A percentile compares a stretch with the other conserved stretches of the same genome.
Conservation (phyloP, 2,113 vertebrate species). For the Ptilorrhoa leucosticta region DNA sequence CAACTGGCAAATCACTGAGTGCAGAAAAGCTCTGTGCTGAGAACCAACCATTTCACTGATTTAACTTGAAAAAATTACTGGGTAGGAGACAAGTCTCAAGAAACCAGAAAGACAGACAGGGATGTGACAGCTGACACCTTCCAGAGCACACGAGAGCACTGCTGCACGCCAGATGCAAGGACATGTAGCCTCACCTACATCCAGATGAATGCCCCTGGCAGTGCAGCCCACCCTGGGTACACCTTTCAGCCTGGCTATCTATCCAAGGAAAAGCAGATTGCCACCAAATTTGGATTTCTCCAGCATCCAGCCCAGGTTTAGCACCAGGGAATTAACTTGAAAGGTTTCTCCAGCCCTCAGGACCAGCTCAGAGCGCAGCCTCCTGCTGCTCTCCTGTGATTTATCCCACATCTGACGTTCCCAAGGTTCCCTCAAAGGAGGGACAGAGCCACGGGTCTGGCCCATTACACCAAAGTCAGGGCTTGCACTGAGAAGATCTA, state of each 20-base stretch:
- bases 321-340: neutral
- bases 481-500: neutral
- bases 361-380: neutral
- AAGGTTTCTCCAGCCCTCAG: neutral
- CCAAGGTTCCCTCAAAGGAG: neutral
- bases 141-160: neutral
- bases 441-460: fast-evolving
- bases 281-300: neutral
- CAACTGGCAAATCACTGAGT: neutral
- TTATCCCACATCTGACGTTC: neutral
- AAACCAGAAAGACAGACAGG: neutral
- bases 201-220: neutral
- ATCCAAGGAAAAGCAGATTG: neutral
- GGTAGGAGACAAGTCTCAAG: neutral
- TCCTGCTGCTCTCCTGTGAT: neutral
- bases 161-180: neutral
- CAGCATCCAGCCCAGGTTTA: neutral
- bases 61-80: neutral
- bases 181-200: neutral
- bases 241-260: neutral
- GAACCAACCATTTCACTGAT: neutral
- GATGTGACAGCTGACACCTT: neutral
- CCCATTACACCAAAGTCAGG: neutral
- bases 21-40: neutral
- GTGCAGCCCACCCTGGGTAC: neutral